Conservation (phyloP, 2,113 vertebrate genomes). For the Seriola aureovittata region DNA sequence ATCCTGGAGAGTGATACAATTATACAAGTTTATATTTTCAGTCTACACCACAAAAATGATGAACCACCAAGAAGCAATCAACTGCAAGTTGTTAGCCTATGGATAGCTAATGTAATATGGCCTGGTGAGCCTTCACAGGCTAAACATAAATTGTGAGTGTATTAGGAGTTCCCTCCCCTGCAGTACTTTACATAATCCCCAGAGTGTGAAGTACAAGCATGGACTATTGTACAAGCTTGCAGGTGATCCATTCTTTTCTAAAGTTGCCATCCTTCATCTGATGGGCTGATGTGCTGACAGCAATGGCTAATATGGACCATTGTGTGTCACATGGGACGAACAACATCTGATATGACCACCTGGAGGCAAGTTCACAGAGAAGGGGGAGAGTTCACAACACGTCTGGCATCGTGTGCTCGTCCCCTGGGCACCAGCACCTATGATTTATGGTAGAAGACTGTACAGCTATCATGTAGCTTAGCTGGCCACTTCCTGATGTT, state of each 20-base stretch:
- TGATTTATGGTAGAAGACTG: constrained; percentile 66
- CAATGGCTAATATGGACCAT: constrained; percentile 57
- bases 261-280: constrained; percentile 74
- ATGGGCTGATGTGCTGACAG: constrained; percentile 61
- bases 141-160: constrained; percentile 10
- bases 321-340: constrained; percentile 60
- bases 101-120: neutral
- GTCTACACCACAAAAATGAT: neutral
- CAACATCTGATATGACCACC: constrained; percentile 79
- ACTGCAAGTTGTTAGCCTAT: neutral
- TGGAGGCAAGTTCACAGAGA: constrained; percentile 64
- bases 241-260: constrained; percentile 73
- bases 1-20: neutral
- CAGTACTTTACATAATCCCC: constrained; percentile 45
- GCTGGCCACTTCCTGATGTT: constrained; percentile 57
- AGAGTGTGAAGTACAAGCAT: constrained; percentile 61
- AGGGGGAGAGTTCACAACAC: constrained; percentile 57
- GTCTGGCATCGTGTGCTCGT: constrained; percentile 60
- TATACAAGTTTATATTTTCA: neutral
- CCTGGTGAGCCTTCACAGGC: constrained; percentile 1
- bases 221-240: constrained; percentile 53
- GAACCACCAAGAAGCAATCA: neutral
- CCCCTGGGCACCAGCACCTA: constrained; percentile 43
- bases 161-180: constrained; percentile 22
- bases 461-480: constrained; percentile 54